phyloP scores from a whole-genome alignment of 2,797 vertebrate species.

The Alosa sapidissima region DNA sequence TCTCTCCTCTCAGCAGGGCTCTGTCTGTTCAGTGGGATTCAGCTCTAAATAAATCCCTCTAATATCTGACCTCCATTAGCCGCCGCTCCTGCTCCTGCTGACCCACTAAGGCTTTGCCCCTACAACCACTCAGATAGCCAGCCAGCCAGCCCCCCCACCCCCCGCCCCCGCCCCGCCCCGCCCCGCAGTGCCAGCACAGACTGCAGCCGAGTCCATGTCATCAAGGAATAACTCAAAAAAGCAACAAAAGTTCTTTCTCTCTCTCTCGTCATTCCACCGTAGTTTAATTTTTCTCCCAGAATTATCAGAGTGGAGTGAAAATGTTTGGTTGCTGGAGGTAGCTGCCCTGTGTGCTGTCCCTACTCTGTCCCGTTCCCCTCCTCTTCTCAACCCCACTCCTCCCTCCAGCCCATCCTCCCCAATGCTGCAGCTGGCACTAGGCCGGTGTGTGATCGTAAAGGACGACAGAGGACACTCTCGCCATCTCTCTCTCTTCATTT shows the following conservation, averaged over 20 bases:
- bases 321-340: not conserved
- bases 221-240: not conserved
- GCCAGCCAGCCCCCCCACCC: too few relatives aligned
- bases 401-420: not conserved
- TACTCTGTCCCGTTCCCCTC: not conserved
- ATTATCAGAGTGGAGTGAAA: not conserved
- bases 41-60: not conserved
- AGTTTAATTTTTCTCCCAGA: not conserved
- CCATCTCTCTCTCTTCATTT: not conserved
- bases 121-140: not conserved
- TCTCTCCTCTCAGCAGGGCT: not conserved
- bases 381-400: not conserved
- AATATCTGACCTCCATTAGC: conserved; percentile 11
- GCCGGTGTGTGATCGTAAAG: not conserved
- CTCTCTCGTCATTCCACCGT: not conserved
- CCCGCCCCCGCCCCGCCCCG: too few relatives aligned
- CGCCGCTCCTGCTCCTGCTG: not conserved
- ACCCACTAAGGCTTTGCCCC: not conserved
- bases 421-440: not conserved
- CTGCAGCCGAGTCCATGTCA: not conserved
- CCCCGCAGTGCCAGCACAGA: not conserved
- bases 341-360: not conserved
- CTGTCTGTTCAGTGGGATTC: not conserved
- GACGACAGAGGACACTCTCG: not conserved
- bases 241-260: not conserved